Conservation (phyloP, 2,113 vertebrate species). For the Eurystomus gularis region DNA sequence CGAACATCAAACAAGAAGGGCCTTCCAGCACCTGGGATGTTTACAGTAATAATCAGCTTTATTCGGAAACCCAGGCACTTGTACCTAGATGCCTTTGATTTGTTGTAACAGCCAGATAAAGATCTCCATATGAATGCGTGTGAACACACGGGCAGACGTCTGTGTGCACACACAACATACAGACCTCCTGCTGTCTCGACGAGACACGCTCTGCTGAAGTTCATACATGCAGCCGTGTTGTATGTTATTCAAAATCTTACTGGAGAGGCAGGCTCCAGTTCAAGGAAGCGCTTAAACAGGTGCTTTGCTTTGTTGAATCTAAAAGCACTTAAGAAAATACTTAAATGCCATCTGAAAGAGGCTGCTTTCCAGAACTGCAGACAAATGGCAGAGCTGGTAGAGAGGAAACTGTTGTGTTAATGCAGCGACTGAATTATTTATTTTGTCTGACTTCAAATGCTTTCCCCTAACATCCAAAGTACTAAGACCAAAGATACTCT, state of each 20-base stretch:
- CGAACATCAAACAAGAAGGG: not conserved
- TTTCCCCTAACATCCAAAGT: not conserved
- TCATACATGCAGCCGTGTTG: not conserved
- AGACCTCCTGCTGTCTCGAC: not conserved
- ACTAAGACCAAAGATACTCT: not conserved
- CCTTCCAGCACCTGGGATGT: not conserved
- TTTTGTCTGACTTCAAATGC: constrained; percentile 7
- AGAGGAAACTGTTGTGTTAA: not conserved
- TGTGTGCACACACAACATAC: fast-evolving
- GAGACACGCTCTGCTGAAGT: fast-evolving
- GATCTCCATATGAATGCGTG: not conserved
- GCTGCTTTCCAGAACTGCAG: not conserved
- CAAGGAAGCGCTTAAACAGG: not conserved
- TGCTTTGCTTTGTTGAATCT: not conserved
- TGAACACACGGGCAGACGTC: not conserved
- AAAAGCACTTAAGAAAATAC: not conserved
- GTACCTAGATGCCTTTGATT: not conserved
- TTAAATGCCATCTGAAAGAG: not conserved
- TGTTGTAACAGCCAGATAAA: not conserved
- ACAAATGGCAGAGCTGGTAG: not conserved
- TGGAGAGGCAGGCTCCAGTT: not conserved
- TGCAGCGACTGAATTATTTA: constrained; percentile 2
- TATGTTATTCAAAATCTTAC: not conserved
- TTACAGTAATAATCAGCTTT: not conserved
- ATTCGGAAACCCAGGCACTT: not conserved